Evolutionary conservation across 2,113 vertebrate species (phyloP).

Genomic region (Abramis brama): DNA sequence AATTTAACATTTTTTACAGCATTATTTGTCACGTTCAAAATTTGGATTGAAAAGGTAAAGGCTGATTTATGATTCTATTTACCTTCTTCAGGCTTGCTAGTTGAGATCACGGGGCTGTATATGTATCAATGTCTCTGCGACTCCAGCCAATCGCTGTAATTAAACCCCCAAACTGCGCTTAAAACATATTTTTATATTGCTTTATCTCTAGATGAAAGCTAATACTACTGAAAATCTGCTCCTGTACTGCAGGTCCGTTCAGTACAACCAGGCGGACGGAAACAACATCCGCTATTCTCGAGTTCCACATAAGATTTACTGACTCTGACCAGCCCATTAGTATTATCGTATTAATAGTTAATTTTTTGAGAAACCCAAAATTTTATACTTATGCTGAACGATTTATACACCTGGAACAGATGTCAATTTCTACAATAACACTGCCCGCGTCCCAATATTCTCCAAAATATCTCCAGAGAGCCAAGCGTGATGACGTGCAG

Average conservation of each 20-base stretch:
- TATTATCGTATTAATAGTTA: not conserved
- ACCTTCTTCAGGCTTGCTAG: constrained; percentile 8
- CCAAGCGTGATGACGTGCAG: constrained; percentile 25
- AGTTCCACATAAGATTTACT: constrained; percentile 10
- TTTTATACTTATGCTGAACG: not conserved
- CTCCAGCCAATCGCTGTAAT: not conserved
- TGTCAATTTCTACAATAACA: not conserved
- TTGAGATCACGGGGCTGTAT: not conserved
- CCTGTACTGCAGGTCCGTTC: not conserved
- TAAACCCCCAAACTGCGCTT: not conserved
- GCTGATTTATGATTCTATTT: not conserved
- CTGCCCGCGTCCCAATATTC: not conserved
- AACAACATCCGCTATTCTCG: not conserved
- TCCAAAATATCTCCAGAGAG: not conserved
- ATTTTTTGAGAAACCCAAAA: not conserved
- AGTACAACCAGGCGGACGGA: not conserved
- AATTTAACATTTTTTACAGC: not conserved
- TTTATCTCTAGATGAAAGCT: not conserved
- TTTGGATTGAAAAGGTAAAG: not conserved
- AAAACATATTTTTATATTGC: not conserved
- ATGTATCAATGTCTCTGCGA: too few species aligned
- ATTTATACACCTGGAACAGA: not conserved
- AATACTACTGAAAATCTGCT: not conserved
- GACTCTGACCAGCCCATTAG: not conserved
- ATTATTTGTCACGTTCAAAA: not conserved